Evolutionary conservation across 1,140 invertebrate species (phyloP), one percentile per base, ranked within the genome.

Genomic region (Pseudoatta argentina): DNA sequence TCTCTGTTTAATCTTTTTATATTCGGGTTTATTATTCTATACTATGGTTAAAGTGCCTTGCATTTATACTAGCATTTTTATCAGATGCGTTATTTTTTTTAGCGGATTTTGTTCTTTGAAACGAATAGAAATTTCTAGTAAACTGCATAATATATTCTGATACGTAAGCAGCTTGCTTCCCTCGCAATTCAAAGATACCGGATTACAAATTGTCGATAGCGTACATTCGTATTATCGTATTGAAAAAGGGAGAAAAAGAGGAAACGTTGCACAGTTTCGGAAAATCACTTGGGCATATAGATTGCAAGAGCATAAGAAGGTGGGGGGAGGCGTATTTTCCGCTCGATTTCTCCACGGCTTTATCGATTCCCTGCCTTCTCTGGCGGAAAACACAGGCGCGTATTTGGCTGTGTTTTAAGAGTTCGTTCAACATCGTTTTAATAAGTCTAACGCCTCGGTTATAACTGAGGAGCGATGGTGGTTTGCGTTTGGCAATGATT

Each of bases 401-500:
- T 63, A 53, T 69, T 86, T 79, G 73, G 88, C 39, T 64, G 69
- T 30, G 72, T 59, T 83, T 91, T 88, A 77, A 79, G 59, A 72
- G 51, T 90, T 66, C 72, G 30, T 89, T 78, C 63, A 75, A 67
- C 66, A 69, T 27, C 67, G 59, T 77, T 88, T 90, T 90, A 88
- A 90, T 82, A 82, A 78, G 82, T 86, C 86, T 71, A 91, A 91
- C 59, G 76, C 55, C n/a, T 63, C 27, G 39, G 16, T 34, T 18
- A 86, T 69, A 81, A 51, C n/a, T 34, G 78, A n/a, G 63, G 5
- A 24, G 27, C 83, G 87, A 55, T 34, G 21, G 77, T 72, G 72
- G 81, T 88, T 89, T 82, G 63, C 89, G 79, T 79, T 88, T 90
- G 88, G 86, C 88, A 88, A 55, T 51, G 59, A 30, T 90, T 88